Evolutionary conservation across 2,888 invertebrate species (phyloP).

Genomic region (Yponomeuta sedellus): DNA sequence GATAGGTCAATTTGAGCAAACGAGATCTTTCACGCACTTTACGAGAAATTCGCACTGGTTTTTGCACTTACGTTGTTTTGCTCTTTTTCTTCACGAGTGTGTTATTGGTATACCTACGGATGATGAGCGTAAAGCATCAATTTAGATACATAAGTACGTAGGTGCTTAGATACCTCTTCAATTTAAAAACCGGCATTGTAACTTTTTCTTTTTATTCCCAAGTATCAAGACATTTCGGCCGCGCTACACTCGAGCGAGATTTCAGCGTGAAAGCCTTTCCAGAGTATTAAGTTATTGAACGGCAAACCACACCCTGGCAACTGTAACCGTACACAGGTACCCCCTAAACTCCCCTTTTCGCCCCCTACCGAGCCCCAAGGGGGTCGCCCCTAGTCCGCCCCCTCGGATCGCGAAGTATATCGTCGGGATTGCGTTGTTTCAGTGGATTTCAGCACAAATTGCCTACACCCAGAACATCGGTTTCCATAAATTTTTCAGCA

Average conservation of each 20-base stretch:
- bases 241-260: slow-evolving; percentile 57
- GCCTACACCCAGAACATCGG: neutral
- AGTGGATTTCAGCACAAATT: slow-evolving; percentile 33
- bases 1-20: too few relatives aligned
- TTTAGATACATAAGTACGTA: too few relatives aligned
- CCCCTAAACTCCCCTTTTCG: slow-evolving; percentile 26
- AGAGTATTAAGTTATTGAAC: slow-evolving; percentile 77
- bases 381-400: slow-evolving; percentile 20
- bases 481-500: too few relatives aligned
- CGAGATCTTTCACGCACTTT: too few relatives aligned
- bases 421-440: slow-evolving; percentile 36
- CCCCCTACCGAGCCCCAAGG: slow-evolving; percentile 25
- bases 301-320: slow-evolving; percentile 75
- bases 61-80: too few relatives aligned
- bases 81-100: too few relatives aligned
- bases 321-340: slow-evolving; percentile 65
- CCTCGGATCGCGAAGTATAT: slow-evolving; percentile 23
- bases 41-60: too few relatives aligned
- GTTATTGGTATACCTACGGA: too few relatives aligned
- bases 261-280: slow-evolving; percentile 75
- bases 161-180: too few relatives aligned
- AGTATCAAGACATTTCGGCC: slow-evolving; percentile 42
- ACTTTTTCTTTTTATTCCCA: slow-evolving; percentile 16
- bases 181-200: too few relatives aligned
- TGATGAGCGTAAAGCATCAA: too few relatives aligned